Evolutionary conservation across 2,888 invertebrate species (phyloP), one percentile per base, ranked within the genome.

Genomic region (Parochlus steinenii): DNA sequence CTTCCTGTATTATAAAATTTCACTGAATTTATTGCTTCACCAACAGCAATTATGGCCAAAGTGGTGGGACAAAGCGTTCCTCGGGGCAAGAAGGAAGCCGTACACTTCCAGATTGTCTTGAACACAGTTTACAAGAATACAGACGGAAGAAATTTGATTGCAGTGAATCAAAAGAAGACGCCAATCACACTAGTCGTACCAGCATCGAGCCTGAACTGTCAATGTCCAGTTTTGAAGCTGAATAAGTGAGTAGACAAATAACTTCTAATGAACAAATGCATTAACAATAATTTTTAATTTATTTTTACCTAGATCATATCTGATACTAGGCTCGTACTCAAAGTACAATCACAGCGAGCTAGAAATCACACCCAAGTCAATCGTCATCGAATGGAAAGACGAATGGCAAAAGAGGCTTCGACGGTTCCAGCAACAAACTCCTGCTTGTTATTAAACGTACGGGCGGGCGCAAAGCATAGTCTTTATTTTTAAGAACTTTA

Each of bases 391-490:
- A 57, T 95, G 93, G 92, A 79, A 81, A 56, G 83, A 87, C 58
- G 89, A 90, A 61, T 92, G 89, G 87, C 79, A 85, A 59, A 73
- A 83, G 53, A 76, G 92, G 59, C 81, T 93, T 74, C 80, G 86
- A 49, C 74, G 86, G 51, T 83, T 89, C 57, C 82, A 87, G 54
- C 76, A 83, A 50, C 71, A 86, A 50, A 75, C 85, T 54, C 70
- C 77, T 59, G 71, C 71, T 64, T 77, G 77, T 61, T 64, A 66
- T 52, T 68, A 59, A 57, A n/a, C n/a, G n/a, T n/a, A n/a, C n/a
- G n/a, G n/a, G n/a, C n/a, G n/a, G n/a, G n/a, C n/a, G n/a, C n/a
- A n/a, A n/a, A n/a, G n/a, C n/a, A n/a, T n/a, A n/a, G n/a, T n/a
- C n/a, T n/a, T n/a, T n/a, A n/a, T n/a, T n/a, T n/a, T n/a, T n/a